Evolutionary conservation across 2,113 vertebrate species (phyloP).

Genomic region (Carettochelys insculpta): DNA sequence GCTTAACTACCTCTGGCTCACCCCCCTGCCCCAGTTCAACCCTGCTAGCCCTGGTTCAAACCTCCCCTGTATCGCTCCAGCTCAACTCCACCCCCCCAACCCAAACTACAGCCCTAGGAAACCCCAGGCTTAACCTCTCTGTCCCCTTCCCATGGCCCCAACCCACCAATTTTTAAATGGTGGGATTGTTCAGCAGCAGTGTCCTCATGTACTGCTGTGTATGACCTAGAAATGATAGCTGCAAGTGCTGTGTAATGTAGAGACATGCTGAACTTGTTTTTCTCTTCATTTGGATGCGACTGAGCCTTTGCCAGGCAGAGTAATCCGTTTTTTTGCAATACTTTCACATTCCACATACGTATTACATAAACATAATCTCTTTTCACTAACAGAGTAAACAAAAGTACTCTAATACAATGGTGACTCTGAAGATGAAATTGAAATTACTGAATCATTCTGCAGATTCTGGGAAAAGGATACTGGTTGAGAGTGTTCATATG

Average conservation of each 20-base stretch:
- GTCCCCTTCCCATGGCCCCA: no score
- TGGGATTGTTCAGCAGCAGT: neutral
- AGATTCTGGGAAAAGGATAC: conserved; percentile 21
- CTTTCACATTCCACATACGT: conserved; percentile 29
- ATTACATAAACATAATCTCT: conserved; percentile 58
- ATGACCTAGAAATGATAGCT: conserved; percentile 64
- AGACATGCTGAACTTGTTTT: conserved; percentile 58
- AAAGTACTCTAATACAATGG: neutral
- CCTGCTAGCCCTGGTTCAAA: no score
- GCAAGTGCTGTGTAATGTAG: neutral
- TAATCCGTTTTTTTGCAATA: conserved; percentile 58
- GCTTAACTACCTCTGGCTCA: no score
- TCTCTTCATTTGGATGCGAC: conserved; percentile 49
- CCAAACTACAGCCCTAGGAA: no score
- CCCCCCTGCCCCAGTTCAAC: no score
- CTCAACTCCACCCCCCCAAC: no score
- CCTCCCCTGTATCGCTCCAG: no score
- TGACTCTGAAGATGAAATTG: conserved; percentile 24
- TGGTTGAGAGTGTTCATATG: neutral
- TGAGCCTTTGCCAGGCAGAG: conserved; percentile 57
- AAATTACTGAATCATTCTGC: conserved; percentile 10
- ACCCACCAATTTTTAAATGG: conserved; percentile 20
- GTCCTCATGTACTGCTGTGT: conserved; percentile 44
- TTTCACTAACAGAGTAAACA: neutral
- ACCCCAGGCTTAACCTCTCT: no score